These are phyloP conservation scores for Vireo altiloquus DNA, from an alignment of 2,113 vertebrate genomes.

Conservation along the genomic window DNA sequence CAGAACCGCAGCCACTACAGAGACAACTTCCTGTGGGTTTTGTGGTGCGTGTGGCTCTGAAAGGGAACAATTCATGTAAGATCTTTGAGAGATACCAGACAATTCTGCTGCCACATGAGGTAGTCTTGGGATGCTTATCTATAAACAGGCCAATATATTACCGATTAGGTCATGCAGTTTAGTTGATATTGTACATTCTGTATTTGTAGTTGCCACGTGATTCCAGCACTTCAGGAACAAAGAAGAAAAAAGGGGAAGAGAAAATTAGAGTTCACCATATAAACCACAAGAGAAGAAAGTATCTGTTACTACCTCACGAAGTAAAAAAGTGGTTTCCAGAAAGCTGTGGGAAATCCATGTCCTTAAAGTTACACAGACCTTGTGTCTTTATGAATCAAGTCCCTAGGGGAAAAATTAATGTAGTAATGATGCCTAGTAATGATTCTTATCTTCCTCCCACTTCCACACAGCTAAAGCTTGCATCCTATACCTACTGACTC, in stretches of 20 bases:
- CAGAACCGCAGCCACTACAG: slow-evolving; percentile 65
- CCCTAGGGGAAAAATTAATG: background rate
- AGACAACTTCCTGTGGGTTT: slow-evolving; percentile 75
- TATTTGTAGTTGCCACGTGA: background rate
- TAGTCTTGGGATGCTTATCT: background rate
- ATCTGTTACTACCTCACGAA: background rate
- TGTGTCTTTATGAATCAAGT: background rate
- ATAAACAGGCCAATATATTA: background rate
- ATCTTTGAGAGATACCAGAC: background rate
- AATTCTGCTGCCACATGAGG: background rate
- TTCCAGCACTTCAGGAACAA: background rate
- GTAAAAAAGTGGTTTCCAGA: background rate
- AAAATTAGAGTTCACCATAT: background rate
- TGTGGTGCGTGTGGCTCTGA: slow-evolving; percentile 55
- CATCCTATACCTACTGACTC: background rate
- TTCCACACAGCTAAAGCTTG: background rate
- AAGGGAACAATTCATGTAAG: background rate
- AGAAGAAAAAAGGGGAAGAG: background rate
- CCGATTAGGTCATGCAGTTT: background rate
- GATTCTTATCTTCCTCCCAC: background rate
- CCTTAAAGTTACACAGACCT: background rate
- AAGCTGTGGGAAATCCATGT: background rate
- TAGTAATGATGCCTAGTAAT: background rate
- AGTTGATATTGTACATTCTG: background rate
- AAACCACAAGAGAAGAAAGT: background rate